A percentile compares a stretch with the other conserved stretches of the same genome.
phyloP scores from a whole-genome alignment of 2,113 vertebrate species.

The Leptosomus discolor region DNA sequence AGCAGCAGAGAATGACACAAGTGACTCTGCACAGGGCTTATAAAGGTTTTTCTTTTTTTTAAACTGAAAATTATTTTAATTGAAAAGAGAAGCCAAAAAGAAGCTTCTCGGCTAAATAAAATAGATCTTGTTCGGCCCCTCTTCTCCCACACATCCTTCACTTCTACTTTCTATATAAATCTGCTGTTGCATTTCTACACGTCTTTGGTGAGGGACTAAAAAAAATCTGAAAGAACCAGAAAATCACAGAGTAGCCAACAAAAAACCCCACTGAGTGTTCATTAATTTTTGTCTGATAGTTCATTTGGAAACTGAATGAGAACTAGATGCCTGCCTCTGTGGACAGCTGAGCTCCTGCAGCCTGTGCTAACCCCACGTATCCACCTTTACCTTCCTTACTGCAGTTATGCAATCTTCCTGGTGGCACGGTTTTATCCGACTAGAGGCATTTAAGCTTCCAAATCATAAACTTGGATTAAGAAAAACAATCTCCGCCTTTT shows the following conservation, averaged over 20 bases:
- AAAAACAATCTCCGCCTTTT: neutral
- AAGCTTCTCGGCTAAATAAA: neutral
- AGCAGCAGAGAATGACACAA: neutral
- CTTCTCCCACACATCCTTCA: neutral
- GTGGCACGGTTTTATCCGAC: neutral
- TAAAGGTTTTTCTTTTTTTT: neutral
- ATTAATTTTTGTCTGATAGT: neutral
- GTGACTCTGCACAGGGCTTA: neutral
- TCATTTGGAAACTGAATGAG: neutral
- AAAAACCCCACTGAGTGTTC: neutral
- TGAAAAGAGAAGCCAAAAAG: neutral
- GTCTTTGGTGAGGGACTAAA: neutral
- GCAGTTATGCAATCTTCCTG: neutral
- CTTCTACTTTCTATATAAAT: neutral
- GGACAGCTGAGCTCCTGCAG: neutral
- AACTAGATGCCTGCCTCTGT: neutral
- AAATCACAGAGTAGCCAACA: neutral
- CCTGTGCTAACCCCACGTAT: fast-evolving
- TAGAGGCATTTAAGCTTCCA: neutral
- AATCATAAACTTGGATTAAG: neutral
- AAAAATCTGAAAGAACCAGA: neutral
- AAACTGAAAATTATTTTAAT: too few relatives aligned
- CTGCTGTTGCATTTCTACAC: neutral
- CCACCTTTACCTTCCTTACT: neutral
- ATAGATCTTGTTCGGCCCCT: neutral